A percentile compares a stretch with the other conserved stretches of the same genome.
Evolutionary conservation across 2,797 vertebrate genomes (phyloP).

Genomic region (Capromys pilorides): DNA sequence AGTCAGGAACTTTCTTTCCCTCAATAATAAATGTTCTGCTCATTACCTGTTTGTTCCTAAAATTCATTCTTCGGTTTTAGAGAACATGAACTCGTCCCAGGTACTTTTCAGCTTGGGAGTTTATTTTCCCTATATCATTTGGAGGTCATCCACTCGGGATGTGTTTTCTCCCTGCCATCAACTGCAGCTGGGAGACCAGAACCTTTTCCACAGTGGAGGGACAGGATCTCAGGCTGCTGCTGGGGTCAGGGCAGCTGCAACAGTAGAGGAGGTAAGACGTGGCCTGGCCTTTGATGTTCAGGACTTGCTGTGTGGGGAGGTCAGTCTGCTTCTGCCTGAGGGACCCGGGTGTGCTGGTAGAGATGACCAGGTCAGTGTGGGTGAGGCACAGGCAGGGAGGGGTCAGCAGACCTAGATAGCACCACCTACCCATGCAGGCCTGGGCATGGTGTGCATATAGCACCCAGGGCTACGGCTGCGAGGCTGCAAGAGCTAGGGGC

Average conservation of each 20-base stretch:
- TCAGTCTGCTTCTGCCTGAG: neutral
- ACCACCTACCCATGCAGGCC: neutral
- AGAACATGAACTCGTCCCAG: no score
- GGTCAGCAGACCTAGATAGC: no score
- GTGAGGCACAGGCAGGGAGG: neutral
- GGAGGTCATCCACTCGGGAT: no score
- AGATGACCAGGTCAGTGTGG: neutral
- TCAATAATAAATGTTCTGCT: no score
- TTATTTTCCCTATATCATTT: no score
- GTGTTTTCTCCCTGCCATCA: no score
- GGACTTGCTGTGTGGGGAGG: neutral
- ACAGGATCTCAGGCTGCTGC: no score
- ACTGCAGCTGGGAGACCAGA: neutral
- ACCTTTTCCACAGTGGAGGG: neutral
- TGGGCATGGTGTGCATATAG: no score
- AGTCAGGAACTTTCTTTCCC: no score
- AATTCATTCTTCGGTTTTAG: no score
- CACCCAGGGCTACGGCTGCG: neutral
- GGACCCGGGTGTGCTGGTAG: neutral
- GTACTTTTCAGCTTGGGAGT: no score
- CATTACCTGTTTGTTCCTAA: no score
- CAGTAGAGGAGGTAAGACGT: neutral
- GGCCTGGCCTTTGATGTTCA: neutral
- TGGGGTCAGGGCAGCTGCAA: neutral
- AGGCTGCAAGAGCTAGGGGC: rapidly evolving